phyloP scores from a whole-genome alignment of 1,140 invertebrate genomes.

The Wasmannia auropunctata region DNA sequence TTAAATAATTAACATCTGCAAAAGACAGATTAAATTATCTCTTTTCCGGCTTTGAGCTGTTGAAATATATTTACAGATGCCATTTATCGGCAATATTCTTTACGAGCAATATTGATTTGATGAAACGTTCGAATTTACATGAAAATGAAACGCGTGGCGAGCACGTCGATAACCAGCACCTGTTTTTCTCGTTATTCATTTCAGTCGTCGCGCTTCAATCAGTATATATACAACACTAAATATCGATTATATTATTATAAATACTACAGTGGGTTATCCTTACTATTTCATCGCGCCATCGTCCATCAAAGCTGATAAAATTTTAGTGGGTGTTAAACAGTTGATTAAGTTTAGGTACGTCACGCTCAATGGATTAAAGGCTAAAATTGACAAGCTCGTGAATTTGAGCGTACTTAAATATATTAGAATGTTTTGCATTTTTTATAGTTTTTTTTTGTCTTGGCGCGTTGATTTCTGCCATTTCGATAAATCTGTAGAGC shows the following conservation, averaged over 20 bases:
- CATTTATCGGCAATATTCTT: background rate
- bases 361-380: constrained; percentile 11
- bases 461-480: background rate
- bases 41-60: background rate
- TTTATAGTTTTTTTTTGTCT: background rate
- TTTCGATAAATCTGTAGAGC: constrained; percentile 11
- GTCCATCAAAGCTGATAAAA: background rate
- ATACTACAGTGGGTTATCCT: background rate
- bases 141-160: background rate
- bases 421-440: background rate
- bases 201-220: background rate
- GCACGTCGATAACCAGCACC: background rate
- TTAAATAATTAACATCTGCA: constrained; percentile 35
- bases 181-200: background rate
- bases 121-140: constrained; percentile 11
- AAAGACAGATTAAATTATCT: constrained; percentile 17
- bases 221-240: background rate
- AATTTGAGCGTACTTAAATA: background rate
- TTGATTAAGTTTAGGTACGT: background rate
- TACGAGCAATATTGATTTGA: background rate
- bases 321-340: background rate
- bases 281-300: background rate
- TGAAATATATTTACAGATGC: constrained; percentile 2
- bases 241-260: too few species aligned
- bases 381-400: constrained; percentile 24